phyloP scores from a whole-genome alignment of 1,140 invertebrate species.

The Drosophila sp. region DNA sequence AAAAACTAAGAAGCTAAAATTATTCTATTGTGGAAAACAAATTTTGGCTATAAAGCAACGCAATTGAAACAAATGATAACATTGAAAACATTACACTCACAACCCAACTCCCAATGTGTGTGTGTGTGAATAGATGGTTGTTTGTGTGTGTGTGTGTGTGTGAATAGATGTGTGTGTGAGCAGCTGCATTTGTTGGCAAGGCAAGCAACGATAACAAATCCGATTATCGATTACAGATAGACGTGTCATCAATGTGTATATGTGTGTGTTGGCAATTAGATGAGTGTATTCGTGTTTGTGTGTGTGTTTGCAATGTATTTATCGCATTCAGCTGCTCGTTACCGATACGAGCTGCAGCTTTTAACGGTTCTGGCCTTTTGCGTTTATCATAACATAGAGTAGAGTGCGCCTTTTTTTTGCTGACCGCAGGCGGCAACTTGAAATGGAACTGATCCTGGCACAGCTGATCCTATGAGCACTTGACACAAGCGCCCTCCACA shows the following conservation, averaged over 20 bases:
- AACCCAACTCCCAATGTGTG: slow-evolving; percentile 47
- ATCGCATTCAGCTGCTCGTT: slow-evolving; percentile 16
- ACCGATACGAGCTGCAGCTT: slow-evolving; percentile 3
- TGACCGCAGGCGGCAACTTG: slow-evolving; percentile 18
- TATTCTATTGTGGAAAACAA: slow-evolving; percentile 78
- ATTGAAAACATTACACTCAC: slow-evolving; percentile 63
- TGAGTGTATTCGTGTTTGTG: slow-evolving; percentile 22
- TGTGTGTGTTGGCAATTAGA: slow-evolving; percentile 22
- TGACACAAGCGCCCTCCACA: slow-evolving; percentile 89
- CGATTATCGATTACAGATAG: slow-evolving; percentile 45
- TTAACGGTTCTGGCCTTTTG: slow-evolving; percentile 24
- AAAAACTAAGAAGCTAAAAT: slow-evolving; percentile 75
- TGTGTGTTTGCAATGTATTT: slow-evolving; percentile 24
- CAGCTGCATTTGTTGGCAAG: slow-evolving; percentile 75
- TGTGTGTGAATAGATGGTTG: slow-evolving; percentile 32
- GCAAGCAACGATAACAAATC: slow-evolving; percentile 70
- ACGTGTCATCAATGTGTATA: slow-evolving; percentile 34
- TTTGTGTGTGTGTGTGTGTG: slow-evolving; percentile 15
- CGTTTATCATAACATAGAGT: slow-evolving; percentile 41
- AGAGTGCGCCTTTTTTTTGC: slow-evolving; percentile 16
- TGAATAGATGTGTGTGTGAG: slow-evolving; percentile 48
- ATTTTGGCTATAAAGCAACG: slow-evolving; percentile 80
- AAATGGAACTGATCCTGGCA: slow-evolving; percentile 32
- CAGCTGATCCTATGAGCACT: slow-evolving; percentile 85
- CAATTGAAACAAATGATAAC: slow-evolving; percentile 64